Conservation (phyloP, 2,113 vertebrate genomes). For the Athene noctua region DNA sequence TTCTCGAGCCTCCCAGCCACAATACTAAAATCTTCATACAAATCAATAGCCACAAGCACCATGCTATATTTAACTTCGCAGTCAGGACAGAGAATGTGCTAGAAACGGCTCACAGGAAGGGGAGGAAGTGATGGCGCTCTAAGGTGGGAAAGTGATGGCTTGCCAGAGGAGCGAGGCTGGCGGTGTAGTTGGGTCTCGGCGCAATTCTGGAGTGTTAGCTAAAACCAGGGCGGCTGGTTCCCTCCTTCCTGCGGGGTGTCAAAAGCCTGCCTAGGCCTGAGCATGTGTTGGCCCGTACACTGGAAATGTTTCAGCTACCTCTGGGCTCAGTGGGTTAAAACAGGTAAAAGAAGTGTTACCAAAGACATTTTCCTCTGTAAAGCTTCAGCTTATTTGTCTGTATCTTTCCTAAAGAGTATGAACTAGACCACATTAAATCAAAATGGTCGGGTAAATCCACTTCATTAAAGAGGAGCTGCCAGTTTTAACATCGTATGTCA, state of each 20-base stretch:
- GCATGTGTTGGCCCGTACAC: accelerated
- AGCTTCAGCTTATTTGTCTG: not conserved
- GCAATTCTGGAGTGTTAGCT: not conserved
- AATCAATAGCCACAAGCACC: not conserved
- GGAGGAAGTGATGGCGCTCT: not conserved
- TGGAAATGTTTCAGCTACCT: not conserved
- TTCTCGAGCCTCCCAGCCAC: not conserved
- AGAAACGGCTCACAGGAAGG: not conserved
- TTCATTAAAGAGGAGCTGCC: not conserved
- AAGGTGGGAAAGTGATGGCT: no score
- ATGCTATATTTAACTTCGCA: not conserved
- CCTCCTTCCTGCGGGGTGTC: not conserved
- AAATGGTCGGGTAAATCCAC: not conserved
- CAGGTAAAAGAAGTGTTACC: not conserved
- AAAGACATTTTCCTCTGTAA: not conserved
- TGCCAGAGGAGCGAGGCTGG: not conserved
- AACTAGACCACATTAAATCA: not conserved
- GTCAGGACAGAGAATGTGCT: not conserved
- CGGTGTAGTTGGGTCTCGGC: not conserved
- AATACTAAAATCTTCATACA: not conserved
- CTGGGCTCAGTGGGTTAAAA: not conserved
- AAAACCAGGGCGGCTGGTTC: accelerated
- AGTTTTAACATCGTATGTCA: not conserved
- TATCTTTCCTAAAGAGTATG: not conserved
- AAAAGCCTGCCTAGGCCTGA: not conserved